Percentiles rank a stretch among this genome's conserved stretches.
Conservation (phyloP, 2,888 invertebrate species). For the Dicyrtomina minuta region DNA sequence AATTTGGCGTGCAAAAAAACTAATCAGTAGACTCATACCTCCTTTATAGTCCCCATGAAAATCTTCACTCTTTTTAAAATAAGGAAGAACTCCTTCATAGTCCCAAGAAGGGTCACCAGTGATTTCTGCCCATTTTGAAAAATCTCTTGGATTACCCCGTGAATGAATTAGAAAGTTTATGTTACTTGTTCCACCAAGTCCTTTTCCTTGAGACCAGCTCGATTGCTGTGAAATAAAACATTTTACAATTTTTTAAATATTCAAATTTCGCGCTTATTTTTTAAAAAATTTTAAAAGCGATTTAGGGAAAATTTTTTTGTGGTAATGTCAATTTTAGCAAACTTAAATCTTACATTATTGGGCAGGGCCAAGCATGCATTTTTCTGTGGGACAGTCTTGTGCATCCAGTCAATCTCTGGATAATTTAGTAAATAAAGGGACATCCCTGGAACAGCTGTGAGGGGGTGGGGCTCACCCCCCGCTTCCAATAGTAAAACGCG, state of each 20-base stretch:
- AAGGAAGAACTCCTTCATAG: slow-evolving; percentile 15
- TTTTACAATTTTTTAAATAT: neutral
- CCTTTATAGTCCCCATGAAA: slow-evolving; percentile 5
- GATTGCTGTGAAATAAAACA: slow-evolving; percentile 60
- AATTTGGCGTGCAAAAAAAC: too few relatives aligned
- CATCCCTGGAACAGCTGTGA: neutral
- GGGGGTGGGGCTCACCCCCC: neutral
- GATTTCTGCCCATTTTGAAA: slow-evolving; percentile 9
- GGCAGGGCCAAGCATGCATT: slow-evolving; percentile 40
- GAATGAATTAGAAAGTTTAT: slow-evolving; percentile 5
- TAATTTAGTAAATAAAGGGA: slow-evolving; percentile 5
- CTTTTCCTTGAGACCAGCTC: slow-evolving; percentile 69
- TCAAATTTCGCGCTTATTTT: neutral
- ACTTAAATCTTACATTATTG: slow-evolving; percentile 41
- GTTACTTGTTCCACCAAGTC: slow-evolving; percentile 62
- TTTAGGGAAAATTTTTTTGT: too few relatives aligned
- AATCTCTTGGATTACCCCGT: neutral
- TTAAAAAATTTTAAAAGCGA: neutral
- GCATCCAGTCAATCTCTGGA: slow-evolving; percentile 21
- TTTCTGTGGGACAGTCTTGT: slow-evolving; percentile 56
- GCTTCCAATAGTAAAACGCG: slow-evolving; percentile 8
- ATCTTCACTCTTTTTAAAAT: slow-evolving; percentile 24
- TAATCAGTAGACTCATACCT: too few relatives aligned
- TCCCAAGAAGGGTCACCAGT: slow-evolving; percentile 22
- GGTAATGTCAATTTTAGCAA: too few relatives aligned